These are phyloP conservation scores for Odontomachus brunneus DNA, from an alignment of 1,140 invertebrate genomes.

Conservation along the genomic window DNA sequence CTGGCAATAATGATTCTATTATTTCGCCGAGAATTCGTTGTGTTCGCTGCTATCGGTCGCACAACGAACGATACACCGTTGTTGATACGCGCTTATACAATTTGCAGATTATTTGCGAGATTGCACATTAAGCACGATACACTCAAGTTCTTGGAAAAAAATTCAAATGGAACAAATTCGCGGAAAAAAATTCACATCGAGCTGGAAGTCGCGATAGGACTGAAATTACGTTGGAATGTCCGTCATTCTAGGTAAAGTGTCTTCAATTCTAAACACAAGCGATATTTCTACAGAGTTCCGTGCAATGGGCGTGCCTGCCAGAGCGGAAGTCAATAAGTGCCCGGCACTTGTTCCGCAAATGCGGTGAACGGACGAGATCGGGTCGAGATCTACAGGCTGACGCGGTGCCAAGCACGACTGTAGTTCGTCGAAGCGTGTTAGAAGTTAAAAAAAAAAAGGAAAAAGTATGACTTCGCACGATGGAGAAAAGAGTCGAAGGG, in stretches of 20 bases:
- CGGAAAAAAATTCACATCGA: background rate
- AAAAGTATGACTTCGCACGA: background rate
- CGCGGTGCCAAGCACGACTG: background rate
- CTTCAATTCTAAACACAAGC: background rate
- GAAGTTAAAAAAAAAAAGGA: background rate
- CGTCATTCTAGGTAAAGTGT: background rate
- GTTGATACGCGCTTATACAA: background rate
- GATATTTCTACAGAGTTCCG: too few species aligned
- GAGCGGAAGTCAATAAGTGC: background rate
- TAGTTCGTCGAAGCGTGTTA: background rate
- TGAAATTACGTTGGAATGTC: background rate
- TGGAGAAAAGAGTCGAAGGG: background rate
- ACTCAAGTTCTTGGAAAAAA: too few species aligned
- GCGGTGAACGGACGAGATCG: background rate
- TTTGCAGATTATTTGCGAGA: background rate
- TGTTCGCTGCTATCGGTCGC: constrained; percentile 4
- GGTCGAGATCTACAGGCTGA: background rate
- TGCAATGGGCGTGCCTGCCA: background rate
- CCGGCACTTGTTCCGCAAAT: background rate
- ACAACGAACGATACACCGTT: background rate
- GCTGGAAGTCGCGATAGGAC: background rate
- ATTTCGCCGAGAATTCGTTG: background rate
- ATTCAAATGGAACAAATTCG: too few species aligned
- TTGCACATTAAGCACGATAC: too few species aligned
- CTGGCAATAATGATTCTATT: constrained; percentile 9